These are phyloP conservation scores for Gavia stellata DNA, from an alignment of 2,113 vertebrate genomes.

Conservation along the genomic window DNA sequence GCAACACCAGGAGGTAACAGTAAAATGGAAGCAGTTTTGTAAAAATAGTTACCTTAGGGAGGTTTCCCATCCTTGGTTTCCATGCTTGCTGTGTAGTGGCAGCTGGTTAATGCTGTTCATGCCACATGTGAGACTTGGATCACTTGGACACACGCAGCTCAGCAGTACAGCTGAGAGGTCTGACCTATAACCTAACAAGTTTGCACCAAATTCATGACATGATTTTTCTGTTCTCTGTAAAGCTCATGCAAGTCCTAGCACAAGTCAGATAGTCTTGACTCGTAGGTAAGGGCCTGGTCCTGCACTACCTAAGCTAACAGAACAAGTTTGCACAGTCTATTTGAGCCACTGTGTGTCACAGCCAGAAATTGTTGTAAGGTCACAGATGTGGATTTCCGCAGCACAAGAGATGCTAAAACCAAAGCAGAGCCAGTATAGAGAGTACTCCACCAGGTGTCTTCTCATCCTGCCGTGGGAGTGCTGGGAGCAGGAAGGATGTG, in stretches of 20 bases:
- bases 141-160: not conserved
- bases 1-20: not conserved
- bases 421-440: not conserved
- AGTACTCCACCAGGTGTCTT: not conserved
- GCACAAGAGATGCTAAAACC: not conserved
- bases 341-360: not conserved
- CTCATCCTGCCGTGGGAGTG: not conserved
- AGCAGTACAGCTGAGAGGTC: not conserved
- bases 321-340: not conserved
- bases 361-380: not conserved
- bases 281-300: not conserved
- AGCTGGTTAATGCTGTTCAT: not conserved
- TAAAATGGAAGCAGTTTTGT: not conserved
- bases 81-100: not conserved
- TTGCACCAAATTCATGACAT: not conserved
- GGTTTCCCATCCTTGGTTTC: not conserved
- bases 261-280: not conserved
- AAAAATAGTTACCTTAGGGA: not conserved
- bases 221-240: not conserved
- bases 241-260: not conserved
- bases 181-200: not conserved
- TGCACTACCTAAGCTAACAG: not conserved
- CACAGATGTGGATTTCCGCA: not conserved
- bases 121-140: accelerated
- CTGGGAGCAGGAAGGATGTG: not conserved